Percentiles rank a stretch among this genome's conserved stretches.
These are phyloP conservation scores for Drosophila sturtevanti DNA, from an alignment of 1,140 invertebrate genomes.

Conservation along the genomic window DNA sequence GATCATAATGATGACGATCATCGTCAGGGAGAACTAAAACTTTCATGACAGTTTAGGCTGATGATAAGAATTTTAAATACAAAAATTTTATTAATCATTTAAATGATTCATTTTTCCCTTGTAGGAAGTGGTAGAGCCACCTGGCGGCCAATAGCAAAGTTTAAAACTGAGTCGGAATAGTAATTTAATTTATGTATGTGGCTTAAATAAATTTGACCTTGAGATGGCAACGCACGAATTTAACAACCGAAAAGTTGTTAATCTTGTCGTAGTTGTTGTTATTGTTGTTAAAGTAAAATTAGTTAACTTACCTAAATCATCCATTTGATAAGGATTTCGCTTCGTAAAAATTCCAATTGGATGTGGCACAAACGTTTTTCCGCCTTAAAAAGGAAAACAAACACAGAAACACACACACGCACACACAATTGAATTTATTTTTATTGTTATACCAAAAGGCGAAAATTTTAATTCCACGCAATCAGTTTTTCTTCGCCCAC, in stretches of 20 bases:
- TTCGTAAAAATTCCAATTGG: conserved; percentile 20
- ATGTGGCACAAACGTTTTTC: conserved; percentile 7
- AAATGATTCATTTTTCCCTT: conserved; percentile 22
- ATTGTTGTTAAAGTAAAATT: conserved; percentile 6
- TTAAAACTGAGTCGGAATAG: conserved; percentile 16
- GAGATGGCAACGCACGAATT: background rate
- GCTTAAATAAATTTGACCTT: conserved; percentile 3
- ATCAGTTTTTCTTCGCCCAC: conserved; percentile 57
- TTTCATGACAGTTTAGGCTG: background rate
- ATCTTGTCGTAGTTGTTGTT: conserved; percentile 16
- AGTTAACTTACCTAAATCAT: conserved; percentile 67
- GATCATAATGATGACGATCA: background rate
- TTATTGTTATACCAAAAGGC: conserved; percentile 21
- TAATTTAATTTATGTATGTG: conserved; percentile 54
- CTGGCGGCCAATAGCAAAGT: conserved; percentile 23
- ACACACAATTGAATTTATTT: conserved; percentile 58
- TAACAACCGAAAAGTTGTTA: background rate
- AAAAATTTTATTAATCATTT: conserved; percentile 10
- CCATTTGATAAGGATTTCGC: conserved; percentile 35
- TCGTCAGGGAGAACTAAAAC: background rate
- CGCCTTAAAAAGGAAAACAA: background rate
- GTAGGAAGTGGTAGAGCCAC: conserved; percentile 26
- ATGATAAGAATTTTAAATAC: conserved; percentile 13
- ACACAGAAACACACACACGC: conserved; percentile 41
- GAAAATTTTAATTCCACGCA: conserved; percentile 62